Evolutionary conservation across 2,888 invertebrate species (phyloP).

Genomic region (Stratiomys singularior): DNA sequence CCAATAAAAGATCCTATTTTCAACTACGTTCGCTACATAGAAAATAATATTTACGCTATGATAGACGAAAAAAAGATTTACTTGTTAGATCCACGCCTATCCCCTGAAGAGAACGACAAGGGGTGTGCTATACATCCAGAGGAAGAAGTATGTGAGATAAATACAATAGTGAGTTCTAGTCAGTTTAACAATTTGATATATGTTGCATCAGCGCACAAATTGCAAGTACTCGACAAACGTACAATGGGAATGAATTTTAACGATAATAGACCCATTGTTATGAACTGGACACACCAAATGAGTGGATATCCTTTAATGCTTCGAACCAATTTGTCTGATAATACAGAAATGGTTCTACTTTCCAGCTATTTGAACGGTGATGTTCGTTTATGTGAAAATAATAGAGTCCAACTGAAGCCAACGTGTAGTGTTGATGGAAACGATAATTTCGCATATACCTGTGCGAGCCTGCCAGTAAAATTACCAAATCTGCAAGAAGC

Average conservation of each 20-base stretch:
- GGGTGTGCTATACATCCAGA: slow-evolving; percentile 43
- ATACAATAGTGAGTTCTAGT: slow-evolving; percentile 58
- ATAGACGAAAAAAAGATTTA: slow-evolving; percentile 57
- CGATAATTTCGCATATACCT: slow-evolving; percentile 52
- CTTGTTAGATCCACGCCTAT: slow-evolving; percentile 57
- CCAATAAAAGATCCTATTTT: slow-evolving; percentile 53
- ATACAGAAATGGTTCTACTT: slow-evolving; percentile 58
- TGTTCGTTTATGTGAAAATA: slow-evolving; percentile 58
- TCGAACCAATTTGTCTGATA: slow-evolving; percentile 54
- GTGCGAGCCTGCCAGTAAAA: slow-evolving; percentile 58
- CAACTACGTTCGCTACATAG: slow-evolving; percentile 56
- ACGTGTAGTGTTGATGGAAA: slow-evolving; percentile 37
- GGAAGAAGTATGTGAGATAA: slow-evolving; percentile 56
- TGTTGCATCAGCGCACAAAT: slow-evolving; percentile 60
- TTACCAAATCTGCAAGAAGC: slow-evolving; percentile 58
- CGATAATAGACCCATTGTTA: slow-evolving; percentile 51
- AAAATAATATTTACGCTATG: slow-evolving; percentile 57
- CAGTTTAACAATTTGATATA: slow-evolving; percentile 58
- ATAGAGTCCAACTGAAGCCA: slow-evolving; percentile 47
- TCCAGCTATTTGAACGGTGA: slow-evolving; percentile 57
- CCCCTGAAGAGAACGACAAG: slow-evolving; percentile 3
- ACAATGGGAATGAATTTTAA: slow-evolving; percentile 54
- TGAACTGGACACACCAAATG: slow-evolving; percentile 62
- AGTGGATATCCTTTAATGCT: slow-evolving; percentile 58
- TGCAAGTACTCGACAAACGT: slow-evolving; percentile 60